These are phyloP conservation scores for Thermophis baileyi DNA, from an alignment of 2,113 vertebrate species.

Conservation along the genomic window DNA sequence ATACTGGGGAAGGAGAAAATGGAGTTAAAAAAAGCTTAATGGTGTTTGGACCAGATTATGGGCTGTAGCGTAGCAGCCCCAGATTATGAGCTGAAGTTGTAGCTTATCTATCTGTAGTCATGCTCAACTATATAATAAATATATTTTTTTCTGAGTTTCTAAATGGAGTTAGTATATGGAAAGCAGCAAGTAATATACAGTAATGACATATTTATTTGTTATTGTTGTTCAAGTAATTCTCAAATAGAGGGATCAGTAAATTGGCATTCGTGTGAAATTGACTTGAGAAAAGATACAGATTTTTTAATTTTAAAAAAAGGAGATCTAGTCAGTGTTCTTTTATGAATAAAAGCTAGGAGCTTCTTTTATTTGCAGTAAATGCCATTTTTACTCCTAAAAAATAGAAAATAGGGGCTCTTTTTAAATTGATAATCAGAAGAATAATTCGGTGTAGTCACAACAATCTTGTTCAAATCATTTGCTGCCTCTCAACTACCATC, in stretches of 20 bases:
- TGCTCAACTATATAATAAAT: not conserved
- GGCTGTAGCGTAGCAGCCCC: not conserved
- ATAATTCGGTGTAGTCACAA: not conserved
- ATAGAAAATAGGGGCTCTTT: not conserved
- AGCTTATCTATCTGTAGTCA: not conserved
- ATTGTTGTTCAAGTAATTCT: not conserved
- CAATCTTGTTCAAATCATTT: not conserved
- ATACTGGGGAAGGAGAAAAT: not conserved
- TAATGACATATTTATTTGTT: not conserved
- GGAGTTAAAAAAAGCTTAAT: too few relatives aligned
- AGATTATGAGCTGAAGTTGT: not conserved
- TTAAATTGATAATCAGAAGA: not conserved
- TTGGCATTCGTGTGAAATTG: not conserved
- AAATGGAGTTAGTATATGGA: not conserved
- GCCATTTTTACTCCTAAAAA: not conserved
- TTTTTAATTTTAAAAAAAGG: not conserved
- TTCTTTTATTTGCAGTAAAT: not conserved
- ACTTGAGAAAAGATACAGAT: not conserved
- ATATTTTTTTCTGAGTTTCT: not conserved
- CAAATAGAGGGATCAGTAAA: not conserved
- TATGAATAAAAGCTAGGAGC: not conserved
- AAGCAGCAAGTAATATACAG: not conserved
- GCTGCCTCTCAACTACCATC: not conserved
- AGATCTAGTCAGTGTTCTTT: not conserved
- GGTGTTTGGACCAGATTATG: not conserved